phyloP scores from a whole-genome alignment of 2,797 vertebrate species.

The Danio tinwini region DNA sequence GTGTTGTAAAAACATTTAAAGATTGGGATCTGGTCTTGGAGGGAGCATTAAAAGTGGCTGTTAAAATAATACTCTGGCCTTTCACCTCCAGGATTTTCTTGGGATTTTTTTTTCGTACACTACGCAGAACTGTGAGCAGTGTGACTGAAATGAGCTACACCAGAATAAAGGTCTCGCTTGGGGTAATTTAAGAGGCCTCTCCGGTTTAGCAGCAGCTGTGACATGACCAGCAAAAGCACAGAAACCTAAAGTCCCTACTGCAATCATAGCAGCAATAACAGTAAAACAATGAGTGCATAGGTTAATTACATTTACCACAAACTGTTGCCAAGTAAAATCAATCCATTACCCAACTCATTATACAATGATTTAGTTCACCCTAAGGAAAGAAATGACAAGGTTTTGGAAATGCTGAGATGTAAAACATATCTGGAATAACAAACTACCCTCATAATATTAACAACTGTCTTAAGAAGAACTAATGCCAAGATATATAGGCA shows the following conservation, averaged over 20 bases:
- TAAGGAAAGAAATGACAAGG: slow-evolving; percentile 37
- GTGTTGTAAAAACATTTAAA: slow-evolving; percentile 50
- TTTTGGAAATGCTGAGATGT: slow-evolving; percentile 15
- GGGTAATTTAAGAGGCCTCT: slow-evolving; percentile 64
- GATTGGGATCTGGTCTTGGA: slow-evolving; percentile 48
- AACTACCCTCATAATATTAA: slow-evolving; percentile 40
- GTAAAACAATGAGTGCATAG: slow-evolving; percentile 59
- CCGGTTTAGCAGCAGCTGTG: slow-evolving; percentile 69
- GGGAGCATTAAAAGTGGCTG: slow-evolving; percentile 58
- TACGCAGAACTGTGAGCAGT: slow-evolving; percentile 52
- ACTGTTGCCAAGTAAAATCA: slow-evolving; percentile 59
- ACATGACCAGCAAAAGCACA: slow-evolving; percentile 48
- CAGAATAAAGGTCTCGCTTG: slow-evolving; percentile 59
- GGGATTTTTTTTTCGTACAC: slow-evolving; percentile 51
- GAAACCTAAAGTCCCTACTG: slow-evolving; percentile 54
- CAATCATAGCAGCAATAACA: slow-evolving; percentile 60
- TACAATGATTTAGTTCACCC: slow-evolving; percentile 47
- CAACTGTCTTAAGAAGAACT: slow-evolving; percentile 45
- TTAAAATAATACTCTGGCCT: slow-evolving; percentile 61
- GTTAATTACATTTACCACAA: slow-evolving; percentile 59
- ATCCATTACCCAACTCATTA: slow-evolving; percentile 48
- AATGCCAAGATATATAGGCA: slow-evolving; percentile 48
- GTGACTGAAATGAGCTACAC: slow-evolving; percentile 53
- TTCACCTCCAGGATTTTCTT: slow-evolving; percentile 60
- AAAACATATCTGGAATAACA: slow-evolving; percentile 44